phyloP scores from a whole-genome alignment of 2,888 invertebrate species.

The Nephrotoma appendiculata region DNA sequence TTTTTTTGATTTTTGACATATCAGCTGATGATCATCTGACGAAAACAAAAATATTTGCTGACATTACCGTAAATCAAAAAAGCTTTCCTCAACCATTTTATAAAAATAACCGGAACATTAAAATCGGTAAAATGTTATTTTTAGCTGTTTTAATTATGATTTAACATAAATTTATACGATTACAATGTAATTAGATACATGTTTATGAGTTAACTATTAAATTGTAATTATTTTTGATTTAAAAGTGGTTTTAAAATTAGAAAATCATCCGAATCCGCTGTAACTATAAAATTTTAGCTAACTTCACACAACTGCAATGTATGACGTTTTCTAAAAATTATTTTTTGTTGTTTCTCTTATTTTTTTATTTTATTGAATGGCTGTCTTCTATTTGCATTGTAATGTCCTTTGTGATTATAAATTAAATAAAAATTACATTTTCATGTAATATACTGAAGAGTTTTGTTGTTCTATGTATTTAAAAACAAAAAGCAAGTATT shows the following conservation, averaged over 20 bases:
- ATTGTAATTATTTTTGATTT: neutral
- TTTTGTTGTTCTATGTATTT: neutral
- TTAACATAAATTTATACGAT: neutral
- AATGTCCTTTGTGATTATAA: conserved; percentile 4
- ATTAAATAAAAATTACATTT: neutral
- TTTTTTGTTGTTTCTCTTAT: neutral
- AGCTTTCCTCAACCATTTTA: neutral
- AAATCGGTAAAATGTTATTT: neutral
- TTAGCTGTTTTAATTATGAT: neutral
- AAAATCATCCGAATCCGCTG: neutral
- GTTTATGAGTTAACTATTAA: neutral
- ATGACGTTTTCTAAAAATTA: conserved; percentile 1
- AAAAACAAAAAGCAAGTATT: conserved; percentile 2
- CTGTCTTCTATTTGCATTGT: conserved; percentile 4
- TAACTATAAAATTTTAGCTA: neutral
- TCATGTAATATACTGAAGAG: neutral
- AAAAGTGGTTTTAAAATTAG: neutral
- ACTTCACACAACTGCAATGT: conserved; percentile 1
- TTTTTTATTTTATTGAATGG: conserved; percentile 1
- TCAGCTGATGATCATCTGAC: conserved; percentile 1
- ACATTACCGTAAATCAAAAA: neutral
- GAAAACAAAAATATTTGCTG: neutral
- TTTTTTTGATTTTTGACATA: neutral
- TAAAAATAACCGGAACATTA: neutral
- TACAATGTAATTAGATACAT: neutral